Conservation (phyloP, 1,140 invertebrate species). For the Procambarus virginalis region DNA sequence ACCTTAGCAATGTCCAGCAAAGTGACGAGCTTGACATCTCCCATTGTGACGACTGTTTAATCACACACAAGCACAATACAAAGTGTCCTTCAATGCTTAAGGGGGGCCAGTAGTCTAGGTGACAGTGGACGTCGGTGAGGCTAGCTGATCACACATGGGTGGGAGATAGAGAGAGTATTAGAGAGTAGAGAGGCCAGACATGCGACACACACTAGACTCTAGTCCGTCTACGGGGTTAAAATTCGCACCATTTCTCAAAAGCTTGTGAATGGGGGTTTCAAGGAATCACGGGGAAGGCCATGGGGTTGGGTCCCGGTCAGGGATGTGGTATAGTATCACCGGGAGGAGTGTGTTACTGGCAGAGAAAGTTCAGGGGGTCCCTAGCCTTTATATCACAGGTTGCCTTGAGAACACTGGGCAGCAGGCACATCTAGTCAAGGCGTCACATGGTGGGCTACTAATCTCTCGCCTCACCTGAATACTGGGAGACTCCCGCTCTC, state of each 20-base stretch:
- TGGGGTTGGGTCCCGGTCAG: neutral
- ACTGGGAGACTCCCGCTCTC: neutral
- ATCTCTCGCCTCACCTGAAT: conserved; percentile 7
- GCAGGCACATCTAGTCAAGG: neutral
- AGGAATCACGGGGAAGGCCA: neutral
- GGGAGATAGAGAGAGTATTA: conserved; percentile 15
- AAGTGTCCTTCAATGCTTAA: neutral
- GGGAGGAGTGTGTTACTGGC: neutral
- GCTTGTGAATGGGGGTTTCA: neutral
- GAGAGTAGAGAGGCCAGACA: neutral
- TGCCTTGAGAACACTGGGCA: neutral
- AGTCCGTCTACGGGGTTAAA: neutral
- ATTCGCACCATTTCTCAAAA: neutral
- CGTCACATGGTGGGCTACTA: neutral
- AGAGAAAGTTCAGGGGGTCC: neutral
- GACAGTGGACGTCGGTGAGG: neutral
- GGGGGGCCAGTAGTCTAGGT: neutral
- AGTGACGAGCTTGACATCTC: conserved; percentile 24
- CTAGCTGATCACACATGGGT: neutral
- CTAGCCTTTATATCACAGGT: neutral
- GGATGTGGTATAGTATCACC: neutral
- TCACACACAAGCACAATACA: neutral
- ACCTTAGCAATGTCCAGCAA: conserved; percentile 29
- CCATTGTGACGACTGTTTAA: neutral
- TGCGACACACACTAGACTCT: neutral